Percentiles rank a stretch among this genome's conserved stretches.
Evolutionary conservation across 2,888 invertebrate species (phyloP).

Genomic region (Apoda limacodes): DNA sequence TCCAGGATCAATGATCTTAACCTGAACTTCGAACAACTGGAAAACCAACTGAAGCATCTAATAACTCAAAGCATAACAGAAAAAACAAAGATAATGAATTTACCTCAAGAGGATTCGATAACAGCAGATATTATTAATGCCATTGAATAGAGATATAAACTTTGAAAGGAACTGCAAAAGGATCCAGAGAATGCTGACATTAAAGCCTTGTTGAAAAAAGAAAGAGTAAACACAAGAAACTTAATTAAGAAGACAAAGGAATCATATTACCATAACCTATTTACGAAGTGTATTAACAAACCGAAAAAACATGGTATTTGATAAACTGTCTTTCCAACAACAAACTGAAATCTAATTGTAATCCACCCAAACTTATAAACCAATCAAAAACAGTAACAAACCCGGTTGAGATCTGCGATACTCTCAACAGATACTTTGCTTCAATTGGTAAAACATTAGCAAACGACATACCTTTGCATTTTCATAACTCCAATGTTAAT

Average conservation of each 20-base stretch:
- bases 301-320: slow-evolving; percentile 8
- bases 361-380: slow-evolving; percentile 6
- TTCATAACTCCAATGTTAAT: no score
- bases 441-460: slow-evolving; percentile 1
- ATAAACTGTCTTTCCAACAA: slow-evolving; percentile 4
- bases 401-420: background rate
- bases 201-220: background rate
- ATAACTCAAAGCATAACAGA: background rate
- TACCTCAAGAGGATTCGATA: background rate
- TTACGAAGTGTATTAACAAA: slow-evolving; percentile 2
- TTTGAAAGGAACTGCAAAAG: slow-evolving; percentile 1
- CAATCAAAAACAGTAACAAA: background rate
- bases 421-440: slow-evolving; percentile 1
- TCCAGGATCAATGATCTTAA: no score
- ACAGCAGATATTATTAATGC: no score
- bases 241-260: slow-evolving; percentile 6
- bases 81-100: background rate
- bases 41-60: background rate
- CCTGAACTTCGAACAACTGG: background rate
- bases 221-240: background rate
- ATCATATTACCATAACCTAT: slow-evolving; percentile 2
- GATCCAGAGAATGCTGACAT: slow-evolving; percentile 1
- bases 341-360: slow-evolving; percentile 2
- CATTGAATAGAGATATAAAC: slow-evolving; percentile 4
- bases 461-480: background rate